phyloP scores from a whole-genome alignment of 1,140 invertebrate species.

The Calliphora vicina region DNA sequence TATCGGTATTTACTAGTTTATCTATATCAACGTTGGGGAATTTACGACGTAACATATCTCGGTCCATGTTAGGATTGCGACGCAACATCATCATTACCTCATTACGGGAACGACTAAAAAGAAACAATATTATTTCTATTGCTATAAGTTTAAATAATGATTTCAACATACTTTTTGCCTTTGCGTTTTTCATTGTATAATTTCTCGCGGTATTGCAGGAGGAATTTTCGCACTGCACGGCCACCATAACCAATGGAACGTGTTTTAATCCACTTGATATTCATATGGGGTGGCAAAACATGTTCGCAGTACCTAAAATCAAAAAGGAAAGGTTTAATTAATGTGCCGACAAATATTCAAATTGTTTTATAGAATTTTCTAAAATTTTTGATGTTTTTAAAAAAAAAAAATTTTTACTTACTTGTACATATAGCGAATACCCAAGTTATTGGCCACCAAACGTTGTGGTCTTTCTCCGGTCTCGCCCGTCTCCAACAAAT shows the following conservation, averaged over 20 bases:
- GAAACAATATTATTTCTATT: slow-evolving; percentile 11
- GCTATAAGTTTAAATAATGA: no score
- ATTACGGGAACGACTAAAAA: slow-evolving; percentile 68
- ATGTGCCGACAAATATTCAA: no score
- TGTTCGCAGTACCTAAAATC: slow-evolving; percentile 65
- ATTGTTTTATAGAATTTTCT: no score
- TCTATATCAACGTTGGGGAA: slow-evolving; percentile 82
- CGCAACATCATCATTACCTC: slow-evolving; percentile 75
- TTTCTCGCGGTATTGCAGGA: slow-evolving; percentile 73
- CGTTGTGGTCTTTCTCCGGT: slow-evolving; percentile 77
- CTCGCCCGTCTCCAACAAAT: slow-evolving; percentile 88
- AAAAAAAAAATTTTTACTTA: slow-evolving; percentile 20
- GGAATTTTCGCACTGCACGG: slow-evolving; percentile 71
- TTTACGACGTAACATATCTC: slow-evolving; percentile 73
- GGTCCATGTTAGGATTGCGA: slow-evolving; percentile 79
- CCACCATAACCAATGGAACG: slow-evolving; percentile 64
- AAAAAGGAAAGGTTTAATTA: slow-evolving; percentile 18
- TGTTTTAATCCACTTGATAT: slow-evolving; percentile 69
- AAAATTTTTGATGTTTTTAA: no score
- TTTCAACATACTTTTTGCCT: slow-evolving; percentile 64
- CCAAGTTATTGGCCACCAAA: slow-evolving; percentile 69
- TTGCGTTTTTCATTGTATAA: slow-evolving; percentile 67
- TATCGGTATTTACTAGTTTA: slow-evolving; percentile 67
- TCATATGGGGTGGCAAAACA: slow-evolving; percentile 68
- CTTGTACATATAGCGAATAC: slow-evolving; percentile 66